Evolutionary conservation across 1,140 invertebrate genomes (phyloP), one percentile per base, ranked within the genome.

Genomic region (Drosophila nannoptera): DNA sequence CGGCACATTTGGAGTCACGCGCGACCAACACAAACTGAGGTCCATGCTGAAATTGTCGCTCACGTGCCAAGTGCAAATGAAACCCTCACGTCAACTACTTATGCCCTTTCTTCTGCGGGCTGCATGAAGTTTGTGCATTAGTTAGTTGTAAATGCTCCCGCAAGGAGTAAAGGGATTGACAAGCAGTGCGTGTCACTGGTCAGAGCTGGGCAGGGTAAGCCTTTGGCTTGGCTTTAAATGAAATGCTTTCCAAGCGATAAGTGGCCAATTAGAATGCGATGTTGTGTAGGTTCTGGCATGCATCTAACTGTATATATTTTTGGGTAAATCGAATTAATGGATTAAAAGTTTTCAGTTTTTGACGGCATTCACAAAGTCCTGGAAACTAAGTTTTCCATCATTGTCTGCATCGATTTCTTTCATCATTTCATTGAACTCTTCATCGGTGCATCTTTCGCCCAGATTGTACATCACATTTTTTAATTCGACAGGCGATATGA

Each of bases 351-450:
- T 43, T 14, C n/a, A 3, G 5, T 16, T 14, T 2, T 42, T 42
- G 12, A 68, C 31, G 29, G 8, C 58, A 38, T 43, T 5, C 0
- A 77, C 14, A 48, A 81, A 81, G 4, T 83, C 75, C 1, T 43
- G 7, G 38, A 36, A 63, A 14, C 42, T 60, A 0, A 83, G 65
- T 8, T 32, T 36, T 6, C 75, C 75, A 62, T 75, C 75, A 16
- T 45, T 56, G 11, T 82, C 64, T 4, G 33, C 5, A 49, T 82
- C 75, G 5, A 66, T 32, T 62, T 78, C 75, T 2, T 11, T 58
- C 45, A 75, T 58, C 69, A 82, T 82, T 1, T 75, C 64, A 0
- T 66, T 9, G 31, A 73, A 66, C 14, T 83, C 78, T 29, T 69
- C 33, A 0, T 83, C 75, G 9, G 52, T 63, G 6, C 49, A 58